These are phyloP conservation scores for Gastrophysa polygoni DNA, from an alignment of 2,888 invertebrate species.

Conservation along the genomic window DNA sequence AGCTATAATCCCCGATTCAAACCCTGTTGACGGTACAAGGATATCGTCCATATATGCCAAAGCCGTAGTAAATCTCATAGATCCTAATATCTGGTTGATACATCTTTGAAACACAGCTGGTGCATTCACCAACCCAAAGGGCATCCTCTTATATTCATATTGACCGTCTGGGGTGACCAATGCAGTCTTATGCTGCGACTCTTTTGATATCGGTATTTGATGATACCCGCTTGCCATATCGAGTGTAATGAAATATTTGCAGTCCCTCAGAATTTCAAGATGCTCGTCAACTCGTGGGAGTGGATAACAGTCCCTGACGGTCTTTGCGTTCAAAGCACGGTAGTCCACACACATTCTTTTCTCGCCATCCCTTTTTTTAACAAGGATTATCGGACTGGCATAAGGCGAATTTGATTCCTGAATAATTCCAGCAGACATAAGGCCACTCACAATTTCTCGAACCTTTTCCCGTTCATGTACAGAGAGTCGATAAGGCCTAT, in stretches of 20 bases:
- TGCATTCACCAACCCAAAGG: conserved; percentile 37
- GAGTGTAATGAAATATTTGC: conserved; percentile 40
- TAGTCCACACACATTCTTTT: conserved; percentile 44
- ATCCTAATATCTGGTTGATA: conserved; percentile 28
- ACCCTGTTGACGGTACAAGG: conserved; percentile 35
- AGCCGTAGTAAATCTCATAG: conserved; percentile 29
- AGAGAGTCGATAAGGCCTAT: too few relatives aligned
- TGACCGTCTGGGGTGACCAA: conserved; percentile 48
- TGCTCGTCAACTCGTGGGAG: conserved; percentile 48
- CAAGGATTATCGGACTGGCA: too few relatives aligned
- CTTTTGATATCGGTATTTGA: conserved; percentile 13
- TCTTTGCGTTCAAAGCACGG: conserved; percentile 45
- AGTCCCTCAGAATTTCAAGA: conserved; percentile 40
- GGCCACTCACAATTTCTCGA: too few relatives aligned
- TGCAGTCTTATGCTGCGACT: conserved; percentile 45
- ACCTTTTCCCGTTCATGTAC: too few relatives aligned
- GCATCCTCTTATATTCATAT: conserved; percentile 48
- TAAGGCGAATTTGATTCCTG: too few relatives aligned
- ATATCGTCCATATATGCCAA: conserved; percentile 38
- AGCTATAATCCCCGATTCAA: conserved; percentile 27
- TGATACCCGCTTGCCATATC: conserved; percentile 14
- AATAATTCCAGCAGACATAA: too few relatives aligned
- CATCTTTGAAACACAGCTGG: conserved; percentile 36
- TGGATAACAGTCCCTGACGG: conserved; percentile 47
- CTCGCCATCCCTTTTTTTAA: too few relatives aligned